A percentile compares a stretch with the other conserved stretches of the same genome.
Conservation (phyloP, 2,888 invertebrate species). For the Crematogaster levior region DNA sequence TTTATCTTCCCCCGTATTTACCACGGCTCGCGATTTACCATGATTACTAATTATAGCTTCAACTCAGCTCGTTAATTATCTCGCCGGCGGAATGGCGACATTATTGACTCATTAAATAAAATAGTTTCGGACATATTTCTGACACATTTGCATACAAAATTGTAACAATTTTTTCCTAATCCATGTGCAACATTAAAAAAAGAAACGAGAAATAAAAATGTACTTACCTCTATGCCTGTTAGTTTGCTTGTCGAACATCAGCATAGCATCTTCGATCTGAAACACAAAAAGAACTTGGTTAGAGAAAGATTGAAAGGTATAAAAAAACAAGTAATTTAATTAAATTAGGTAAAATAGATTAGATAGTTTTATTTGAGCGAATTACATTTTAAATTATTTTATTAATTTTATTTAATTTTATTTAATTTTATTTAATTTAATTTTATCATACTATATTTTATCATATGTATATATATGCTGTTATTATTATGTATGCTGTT, state of each 20-base stretch:
- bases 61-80: slow-evolving; percentile 72
- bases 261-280: slow-evolving; percentile 99
- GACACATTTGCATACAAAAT: slow-evolving; percentile 65
- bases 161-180: slow-evolving; percentile 58
- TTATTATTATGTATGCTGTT: too few species aligned
- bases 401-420: background rate
- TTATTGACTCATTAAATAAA: slow-evolving; percentile 76
- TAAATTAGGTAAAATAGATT: background rate
- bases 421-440: too few species aligned
- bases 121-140: slow-evolving; percentile 73
- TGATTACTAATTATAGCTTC: slow-evolving; percentile 76
- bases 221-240: slow-evolving; percentile 98
- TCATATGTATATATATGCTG: too few species aligned
- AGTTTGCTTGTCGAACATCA: slow-evolving; percentile 99
- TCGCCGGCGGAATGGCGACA: slow-evolving; percentile 63
- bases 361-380: background rate
- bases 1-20: slow-evolving; percentile 68
- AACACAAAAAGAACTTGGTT: slow-evolving; percentile 87
- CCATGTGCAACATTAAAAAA: slow-evolving; percentile 25
- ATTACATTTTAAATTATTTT: background rate
- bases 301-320: slow-evolving; percentile 15
- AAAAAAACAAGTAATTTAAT: background rate
- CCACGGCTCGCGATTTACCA: slow-evolving; percentile 67
- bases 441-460: too few species aligned
- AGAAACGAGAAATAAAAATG: slow-evolving; percentile 54